Evolutionary conservation across 1,140 invertebrate genomes (phyloP).

Genomic region (Lepidurus arcticus): DNA sequence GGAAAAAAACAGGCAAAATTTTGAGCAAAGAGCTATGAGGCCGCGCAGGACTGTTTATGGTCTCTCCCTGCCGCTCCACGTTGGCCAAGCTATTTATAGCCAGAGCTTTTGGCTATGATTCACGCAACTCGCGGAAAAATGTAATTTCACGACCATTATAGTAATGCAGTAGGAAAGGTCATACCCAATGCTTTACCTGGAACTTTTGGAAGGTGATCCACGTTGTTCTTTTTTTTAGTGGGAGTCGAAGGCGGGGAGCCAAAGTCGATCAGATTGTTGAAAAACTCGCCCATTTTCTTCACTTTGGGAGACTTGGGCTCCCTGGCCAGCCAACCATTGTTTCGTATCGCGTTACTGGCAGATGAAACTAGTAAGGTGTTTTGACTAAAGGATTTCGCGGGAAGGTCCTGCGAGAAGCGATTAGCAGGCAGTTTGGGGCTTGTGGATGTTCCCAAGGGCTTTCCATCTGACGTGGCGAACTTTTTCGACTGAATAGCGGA

Average conservation of each 20-base stretch:
- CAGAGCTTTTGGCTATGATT: not conserved
- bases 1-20: not conserved
- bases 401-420: not conserved
- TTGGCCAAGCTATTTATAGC: not conserved
- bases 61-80: not conserved
- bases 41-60: not conserved
- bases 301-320: slow-evolving; percentile 3
- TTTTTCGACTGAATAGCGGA: not conserved
- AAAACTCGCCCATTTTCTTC: slow-evolving; percentile 21
- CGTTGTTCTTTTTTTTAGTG: slow-evolving; percentile 7
- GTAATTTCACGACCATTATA: not conserved
- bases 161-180: not conserved
- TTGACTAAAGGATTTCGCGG: not conserved
- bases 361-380: not conserved
- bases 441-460: not conserved
- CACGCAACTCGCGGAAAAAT: not conserved
- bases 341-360: not conserved
- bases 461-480: not conserved
- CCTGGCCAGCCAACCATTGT: not conserved
- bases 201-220: not conserved
- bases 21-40: not conserved
- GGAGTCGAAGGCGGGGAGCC: slow-evolving; percentile 29
- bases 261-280: slow-evolving; percentile 31
- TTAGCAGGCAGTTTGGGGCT: not conserved
- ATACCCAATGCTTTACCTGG: not conserved